A percentile compares a stretch with the other conserved stretches of the same genome.
phyloP scores from a whole-genome alignment of 2,888 invertebrate species.

The Metacarcinus magister region DNA sequence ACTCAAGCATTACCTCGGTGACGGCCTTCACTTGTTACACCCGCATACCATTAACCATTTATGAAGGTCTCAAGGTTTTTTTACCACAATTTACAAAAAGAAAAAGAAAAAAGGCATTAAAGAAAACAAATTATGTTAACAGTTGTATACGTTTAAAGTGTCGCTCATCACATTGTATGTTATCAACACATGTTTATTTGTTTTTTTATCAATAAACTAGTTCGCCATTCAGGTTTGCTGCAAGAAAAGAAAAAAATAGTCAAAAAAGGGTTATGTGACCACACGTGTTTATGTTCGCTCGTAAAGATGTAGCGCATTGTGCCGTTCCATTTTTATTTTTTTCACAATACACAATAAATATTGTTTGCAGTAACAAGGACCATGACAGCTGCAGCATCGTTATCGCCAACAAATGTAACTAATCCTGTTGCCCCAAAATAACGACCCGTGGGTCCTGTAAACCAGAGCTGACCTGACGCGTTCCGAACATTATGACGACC shows the following conservation, averaged over 20 bases:
- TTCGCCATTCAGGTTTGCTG: not conserved
- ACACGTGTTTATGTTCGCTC: constrained; percentile 11
- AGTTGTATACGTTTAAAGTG: too few species aligned
- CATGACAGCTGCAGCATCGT: constrained; percentile 40
- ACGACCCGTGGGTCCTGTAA: constrained; percentile 40
- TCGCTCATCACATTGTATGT: not conserved
- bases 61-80: not conserved
- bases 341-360: constrained; percentile 51
- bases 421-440: constrained; percentile 18
- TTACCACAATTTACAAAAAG: not conserved
- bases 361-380: constrained; percentile 28
- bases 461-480: not conserved
- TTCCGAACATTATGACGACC: not conserved
- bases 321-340: constrained; percentile 4
- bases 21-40: not conserved
- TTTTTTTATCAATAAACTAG: not conserved
- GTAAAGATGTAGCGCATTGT: constrained; percentile 37
- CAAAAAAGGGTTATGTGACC: not conserved
- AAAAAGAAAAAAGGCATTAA: too few species aligned
- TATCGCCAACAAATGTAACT: constrained; percentile 42
- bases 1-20: not conserved
- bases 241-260: not conserved
- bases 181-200: not conserved
- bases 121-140: too few species aligned
- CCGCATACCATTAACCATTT: not conserved